Base-by-base conservation (phyloP, 2,888 invertebrate species). In the Trilocha varians region DNA sequence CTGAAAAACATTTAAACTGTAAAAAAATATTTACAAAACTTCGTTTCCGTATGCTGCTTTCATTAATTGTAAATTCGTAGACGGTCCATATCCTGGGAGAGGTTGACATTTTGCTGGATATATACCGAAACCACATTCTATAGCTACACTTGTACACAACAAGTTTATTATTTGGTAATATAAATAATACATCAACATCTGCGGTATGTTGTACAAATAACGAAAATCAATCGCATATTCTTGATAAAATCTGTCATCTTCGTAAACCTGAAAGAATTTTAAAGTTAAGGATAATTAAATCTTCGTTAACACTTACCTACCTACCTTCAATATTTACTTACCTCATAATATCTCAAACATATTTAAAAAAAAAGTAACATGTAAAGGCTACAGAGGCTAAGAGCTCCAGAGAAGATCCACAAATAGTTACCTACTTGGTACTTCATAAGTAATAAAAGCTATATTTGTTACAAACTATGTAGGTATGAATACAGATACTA, bases 91-190 rank as follows among this genome's bases (percentile, higher is more conserved):
- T 0, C 96, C 96, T 36, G 93, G 87, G 50, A 88, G 69, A 0
- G 94, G 87, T 33, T 88, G 75, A 13, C 89, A 87, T 36, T 77
- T 84, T 0, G 74, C 74, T 0, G 96, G 96, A 70, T 96, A 97
- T n/a, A 93, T 91, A 3, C 96, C 97, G 32, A 97, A 86, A 0
- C 94, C 94, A 1, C 93, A 89, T 74, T 93, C 91, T 35, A 93
- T 92, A 59, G 93, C 96, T 18, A 93, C 92, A 57, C 92, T 91
- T 59, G 96, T 95, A 1, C 94, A 91, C 48, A 96, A 70, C 44
- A 91, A 79, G 88, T 95, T 90, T 1, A 94, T 90, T 36, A 90
- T 88, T 67, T 94, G 94, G 48, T 92, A 88, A 41, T 94, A 85
- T 72, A 93, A 88, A 35, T 93, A 89, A 70, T 93, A 95, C 58